A percentile compares a stretch with the other conserved stretches of the same genome.
Conservation (phyloP, 2,888 invertebrate species). For the Hoplodrina ambigua region DNA sequence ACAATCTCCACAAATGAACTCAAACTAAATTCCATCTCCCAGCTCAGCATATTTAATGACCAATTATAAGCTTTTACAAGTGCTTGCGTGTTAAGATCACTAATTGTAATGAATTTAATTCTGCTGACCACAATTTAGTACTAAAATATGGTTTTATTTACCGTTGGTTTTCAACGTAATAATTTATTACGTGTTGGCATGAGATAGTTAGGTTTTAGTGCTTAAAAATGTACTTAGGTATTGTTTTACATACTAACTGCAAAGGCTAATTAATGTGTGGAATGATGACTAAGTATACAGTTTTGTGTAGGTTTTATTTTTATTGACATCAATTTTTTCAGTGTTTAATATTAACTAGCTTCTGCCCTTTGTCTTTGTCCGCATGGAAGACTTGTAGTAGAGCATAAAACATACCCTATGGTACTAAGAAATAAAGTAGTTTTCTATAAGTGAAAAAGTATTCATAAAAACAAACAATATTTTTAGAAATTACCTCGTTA, state of each 20-base stretch:
- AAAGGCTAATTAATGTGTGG: not conserved
- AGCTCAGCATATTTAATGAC: constrained; percentile 37
- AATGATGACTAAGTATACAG: not conserved
- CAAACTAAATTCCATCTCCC: not conserved
- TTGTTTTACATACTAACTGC: not conserved
- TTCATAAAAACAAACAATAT: too few relatives aligned
- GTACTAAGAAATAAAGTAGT: too few relatives aligned
- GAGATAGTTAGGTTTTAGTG: constrained; percentile 28
- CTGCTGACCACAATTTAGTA: constrained; percentile 47
- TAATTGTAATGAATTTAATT: constrained; percentile 50
- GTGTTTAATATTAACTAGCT: too few relatives aligned
- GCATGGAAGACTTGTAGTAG: too few relatives aligned
- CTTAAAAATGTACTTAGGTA: not conserved
- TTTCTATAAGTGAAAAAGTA: too few relatives aligned
- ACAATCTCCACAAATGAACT: not conserved
- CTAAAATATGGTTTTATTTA: constrained; percentile 51
- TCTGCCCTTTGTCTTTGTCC: too few relatives aligned
- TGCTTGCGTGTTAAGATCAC: constrained; percentile 54
- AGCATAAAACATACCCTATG: too few relatives aligned
- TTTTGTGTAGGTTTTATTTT: too few relatives aligned
- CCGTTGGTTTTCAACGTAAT: constrained; percentile 20
- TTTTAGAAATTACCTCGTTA: too few relatives aligned
- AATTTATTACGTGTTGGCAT: constrained; percentile 48
- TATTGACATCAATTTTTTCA: too few relatives aligned
- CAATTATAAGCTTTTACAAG: constrained; percentile 32